Base-by-base conservation (phyloP, 2,797 vertebrate species). In the Trematomus bernacchii region DNA sequence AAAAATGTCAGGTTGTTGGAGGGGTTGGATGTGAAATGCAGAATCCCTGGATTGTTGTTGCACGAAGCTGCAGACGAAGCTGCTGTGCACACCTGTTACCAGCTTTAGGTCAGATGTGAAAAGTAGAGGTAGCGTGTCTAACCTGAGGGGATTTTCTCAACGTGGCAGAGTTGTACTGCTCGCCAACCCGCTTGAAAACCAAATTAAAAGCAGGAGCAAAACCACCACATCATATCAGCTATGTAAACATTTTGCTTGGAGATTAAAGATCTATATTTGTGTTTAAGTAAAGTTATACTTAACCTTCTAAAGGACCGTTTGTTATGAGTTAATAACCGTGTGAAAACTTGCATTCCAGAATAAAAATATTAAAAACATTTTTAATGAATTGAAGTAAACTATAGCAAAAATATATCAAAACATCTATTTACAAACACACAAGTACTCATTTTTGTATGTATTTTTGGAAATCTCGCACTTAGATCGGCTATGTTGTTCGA, bases 101-200 rank as follows among this genome's bases (percentile, higher is more conserved):
- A 42, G 42, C 72, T 89, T 79, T 54, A 40, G 75, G 30, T 16
- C 67, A 61, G 71, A 65, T 89, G 89, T 86, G 82, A 86, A 84
- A 87, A 86, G 54, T 77, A 21, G 82, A 76, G 77, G 33, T 21
- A 21, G 16, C 0, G 44, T 78, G 70, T 84, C 51, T 79, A 58
- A 74, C 73, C 70, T 27, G 27, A 51, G 43, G 23, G 19, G 23
- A 27, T 62, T 58, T 48, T 23, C 19, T 52, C 50, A 52, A 52
- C 19, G 23, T 65, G 51, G 42, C 65, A 58, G 50, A 57, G 78
- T 76, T 61, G 10, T 11, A 11, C 30, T 50, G 2, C 30, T 71
- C 23, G 19, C 13, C 1, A 9, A 37, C 14, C 60, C 9, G 23
- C 14, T 9, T 44, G 55, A 51, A 30, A 52, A 7, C 42, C 0